These are phyloP conservation scores for Puntigrus tetrazona DNA, from an alignment of 2,113 vertebrate species.

Conservation along the genomic window DNA sequence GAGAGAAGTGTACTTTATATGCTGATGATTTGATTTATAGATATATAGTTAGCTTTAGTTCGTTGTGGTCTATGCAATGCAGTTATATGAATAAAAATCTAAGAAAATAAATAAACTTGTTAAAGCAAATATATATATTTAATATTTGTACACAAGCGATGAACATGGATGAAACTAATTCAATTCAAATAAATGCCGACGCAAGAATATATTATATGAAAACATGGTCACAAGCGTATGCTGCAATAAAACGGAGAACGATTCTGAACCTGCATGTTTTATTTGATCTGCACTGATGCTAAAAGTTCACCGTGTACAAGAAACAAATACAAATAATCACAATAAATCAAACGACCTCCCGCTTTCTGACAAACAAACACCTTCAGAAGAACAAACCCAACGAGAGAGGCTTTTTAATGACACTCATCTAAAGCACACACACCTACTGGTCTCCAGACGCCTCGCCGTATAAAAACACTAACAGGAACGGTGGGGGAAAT, in stretches of 20 bases:
- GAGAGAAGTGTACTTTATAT: no score
- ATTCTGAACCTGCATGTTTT: conserved; percentile 76
- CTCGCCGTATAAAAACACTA: conserved; percentile 85
- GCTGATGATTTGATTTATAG: not conserved
- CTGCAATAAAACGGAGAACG: not conserved
- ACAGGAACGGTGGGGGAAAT: conserved; percentile 41
- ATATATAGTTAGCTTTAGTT: not conserved
- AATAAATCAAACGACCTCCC: conserved; percentile 81
- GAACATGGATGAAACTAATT: not conserved
- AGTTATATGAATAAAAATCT: not conserved
- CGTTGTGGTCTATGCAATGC: not conserved
- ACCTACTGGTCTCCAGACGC: conserved; percentile 92
- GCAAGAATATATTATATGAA: not conserved
- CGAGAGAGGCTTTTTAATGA: no score
- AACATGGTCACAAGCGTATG: no score
- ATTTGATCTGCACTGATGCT: conserved; percentile 99
- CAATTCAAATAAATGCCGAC: not conserved
- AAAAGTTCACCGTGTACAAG: conserved; percentile 97
- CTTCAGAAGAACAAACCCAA: not conserved
- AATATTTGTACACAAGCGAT: not conserved
- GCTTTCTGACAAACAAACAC: not conserved
- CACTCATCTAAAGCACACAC: conserved; percentile 93
- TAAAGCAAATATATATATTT: no score
- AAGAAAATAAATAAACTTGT: no score
- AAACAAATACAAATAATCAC: conserved; percentile 96